phyloP scores from a whole-genome alignment of 2,113 vertebrate species.

The Lucifuga dentata region DNA sequence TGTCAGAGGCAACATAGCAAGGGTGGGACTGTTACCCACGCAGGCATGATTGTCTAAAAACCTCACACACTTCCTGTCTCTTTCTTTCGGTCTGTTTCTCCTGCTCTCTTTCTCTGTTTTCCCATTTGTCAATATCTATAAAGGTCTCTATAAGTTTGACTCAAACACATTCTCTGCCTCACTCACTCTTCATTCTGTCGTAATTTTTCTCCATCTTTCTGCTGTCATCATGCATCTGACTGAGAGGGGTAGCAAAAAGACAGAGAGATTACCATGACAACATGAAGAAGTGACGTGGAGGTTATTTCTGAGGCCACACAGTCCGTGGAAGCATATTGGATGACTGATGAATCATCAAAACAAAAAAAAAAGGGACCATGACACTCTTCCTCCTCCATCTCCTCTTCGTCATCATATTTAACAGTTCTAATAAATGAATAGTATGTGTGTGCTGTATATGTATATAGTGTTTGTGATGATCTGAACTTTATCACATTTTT shows the following conservation, averaged over 20 bases:
- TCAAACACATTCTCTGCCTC: background rate
- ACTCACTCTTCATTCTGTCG: constrained; percentile 1
- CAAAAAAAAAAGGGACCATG: constrained; percentile 20
- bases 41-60: constrained; percentile 9
- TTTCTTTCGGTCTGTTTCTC: background rate
- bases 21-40: constrained; percentile 30
- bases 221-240: constrained; percentile 37
- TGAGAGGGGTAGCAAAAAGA: constrained; percentile 45
- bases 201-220: constrained; percentile 5
- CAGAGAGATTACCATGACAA: constrained; percentile 77
- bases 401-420: background rate
- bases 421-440: background rate
- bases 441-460: background rate
- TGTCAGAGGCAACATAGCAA: constrained; percentile 31
- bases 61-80: background rate
- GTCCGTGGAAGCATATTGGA: constrained; percentile 37
- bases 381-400: background rate
- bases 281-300: constrained; percentile 51
- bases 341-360: constrained; percentile 59
- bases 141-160: constrained; percentile 2
- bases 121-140: too few relatives aligned
- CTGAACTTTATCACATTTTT: too few relatives aligned
- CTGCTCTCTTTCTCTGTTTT: background rate
- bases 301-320: constrained; percentile 44
- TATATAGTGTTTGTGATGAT: too few relatives aligned